Base-by-base conservation (phyloP, 2,797 vertebrate species). In the Sebastes kiyomatsui region DNA sequence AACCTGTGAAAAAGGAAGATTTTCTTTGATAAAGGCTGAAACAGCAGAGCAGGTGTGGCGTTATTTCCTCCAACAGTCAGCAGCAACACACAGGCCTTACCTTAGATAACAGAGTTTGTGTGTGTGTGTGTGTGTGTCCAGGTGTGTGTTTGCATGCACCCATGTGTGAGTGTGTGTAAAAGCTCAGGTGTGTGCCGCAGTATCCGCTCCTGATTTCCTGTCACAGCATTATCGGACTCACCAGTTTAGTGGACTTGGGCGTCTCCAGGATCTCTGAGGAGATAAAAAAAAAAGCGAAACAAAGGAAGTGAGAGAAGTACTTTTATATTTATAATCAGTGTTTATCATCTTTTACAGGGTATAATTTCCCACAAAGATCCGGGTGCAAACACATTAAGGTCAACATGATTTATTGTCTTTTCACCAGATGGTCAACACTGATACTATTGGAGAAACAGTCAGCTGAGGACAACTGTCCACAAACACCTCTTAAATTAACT, bases 241-340 rank as follows among this genome's bases (percentile, higher is more conserved):
- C 98, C 97, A 97, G 87, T 94, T 97, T 99, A 89, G 95, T 96
- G 79, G 95, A 93, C 92, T 97, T 99, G 75, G 96, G 74, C 7
- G 96, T 93, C 60, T 99, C 98, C 82, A 94, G 81, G 86, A 96
- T 96, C 77, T 99, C 98, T 99, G 95, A 25, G 13, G 42, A 76
- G 23, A 87, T 32, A 79, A 80, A 76, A 74, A n/a, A 61, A 62
- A 7, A 78, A 38, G 35, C 35, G 7, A 70, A 68, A 85, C 1
- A 82, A 60, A 77, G 4, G 60, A 35, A 61, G 18, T 76, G 42
- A 85, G 70, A 62, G 14, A 59, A 27, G 5, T 14, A 5, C 25
- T 52, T 7, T 65, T 6, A 5, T 32, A 65, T 71, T 42, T 0
- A 49, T 32, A 10, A 71, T 64, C 7, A 22, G 3, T 7, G 70